phyloP scores from a whole-genome alignment of 2,113 vertebrate species.

The Heterotilapia buettikoferi region DNA sequence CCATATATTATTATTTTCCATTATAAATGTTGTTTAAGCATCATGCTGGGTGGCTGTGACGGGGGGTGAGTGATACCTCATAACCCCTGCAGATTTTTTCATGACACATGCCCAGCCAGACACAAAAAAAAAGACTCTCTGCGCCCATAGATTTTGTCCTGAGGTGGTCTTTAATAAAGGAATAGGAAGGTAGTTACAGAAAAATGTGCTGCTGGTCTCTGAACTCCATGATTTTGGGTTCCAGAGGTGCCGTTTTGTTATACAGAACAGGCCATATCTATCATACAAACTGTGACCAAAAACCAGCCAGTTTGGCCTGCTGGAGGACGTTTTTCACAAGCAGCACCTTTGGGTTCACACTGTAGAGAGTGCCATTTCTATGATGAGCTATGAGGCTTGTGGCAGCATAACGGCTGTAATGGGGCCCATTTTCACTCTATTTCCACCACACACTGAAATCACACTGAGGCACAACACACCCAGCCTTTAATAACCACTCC shows the following conservation, averaged over 20 bases:
- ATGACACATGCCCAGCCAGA: not conserved
- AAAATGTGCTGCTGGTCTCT: not conserved
- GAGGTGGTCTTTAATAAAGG: not conserved
- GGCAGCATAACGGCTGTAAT: constrained; percentile 18
- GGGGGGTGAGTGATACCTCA: constrained; percentile 6
- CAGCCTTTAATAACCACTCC: constrained; percentile 36
- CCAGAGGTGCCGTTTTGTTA: constrained; percentile 12
- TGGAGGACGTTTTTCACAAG: constrained; percentile 14
- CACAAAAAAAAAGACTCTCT: not conserved
- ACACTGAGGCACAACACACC: constrained; percentile 36
- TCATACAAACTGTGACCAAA: not conserved
- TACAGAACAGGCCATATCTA: not conserved
- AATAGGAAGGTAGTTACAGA: not conserved
- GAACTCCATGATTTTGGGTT: not conserved
- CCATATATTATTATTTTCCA: not conserved
- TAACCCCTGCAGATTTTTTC: not conserved
- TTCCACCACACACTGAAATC: constrained; percentile 6
- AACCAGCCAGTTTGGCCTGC: not conserved
- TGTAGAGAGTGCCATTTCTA: constrained; percentile 2
- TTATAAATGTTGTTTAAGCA: not conserved
- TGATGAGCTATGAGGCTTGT: constrained; percentile 42
- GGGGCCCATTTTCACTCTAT: constrained; percentile 25
- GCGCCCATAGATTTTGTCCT: not conserved
- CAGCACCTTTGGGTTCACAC: not conserved
- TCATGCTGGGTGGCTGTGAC: constrained; percentile 6